These are phyloP conservation scores for Mionectes olivaceus DNA, from an alignment of 2,797 vertebrate species.

Conservation along the genomic window DNA sequence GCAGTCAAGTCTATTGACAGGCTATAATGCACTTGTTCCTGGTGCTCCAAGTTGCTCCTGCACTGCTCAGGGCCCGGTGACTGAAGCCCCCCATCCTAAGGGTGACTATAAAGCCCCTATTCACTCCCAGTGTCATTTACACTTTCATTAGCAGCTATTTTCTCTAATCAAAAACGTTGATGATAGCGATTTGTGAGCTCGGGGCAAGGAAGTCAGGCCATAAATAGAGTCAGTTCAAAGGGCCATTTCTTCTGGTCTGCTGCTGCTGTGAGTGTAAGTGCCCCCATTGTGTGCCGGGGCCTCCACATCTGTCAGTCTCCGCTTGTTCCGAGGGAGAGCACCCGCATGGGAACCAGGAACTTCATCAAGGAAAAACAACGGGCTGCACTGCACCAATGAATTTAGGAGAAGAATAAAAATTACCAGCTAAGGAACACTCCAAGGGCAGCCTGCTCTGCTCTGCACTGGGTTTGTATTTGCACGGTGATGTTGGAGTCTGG, in stretches of 20 bases:
- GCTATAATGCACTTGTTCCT: background rate
- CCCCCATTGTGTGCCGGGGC: conserved; percentile 44
- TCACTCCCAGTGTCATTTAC: conserved; percentile 24
- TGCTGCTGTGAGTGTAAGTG: conserved; percentile 26
- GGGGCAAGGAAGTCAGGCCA: conserved; percentile 56
- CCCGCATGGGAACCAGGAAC: background rate
- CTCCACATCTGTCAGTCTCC: conserved; percentile 64
- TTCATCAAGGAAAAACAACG: background rate
- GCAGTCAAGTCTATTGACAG: conserved; percentile 18
- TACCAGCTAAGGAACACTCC: background rate
- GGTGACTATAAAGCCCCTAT: background rate
- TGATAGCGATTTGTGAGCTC: conserved; percentile 42
- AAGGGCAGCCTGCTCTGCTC: rapidly evolving
- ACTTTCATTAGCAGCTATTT: conserved; percentile 65
- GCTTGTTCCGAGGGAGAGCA: background rate
- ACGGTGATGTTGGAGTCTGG: background rate
- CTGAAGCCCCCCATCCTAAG: background rate
- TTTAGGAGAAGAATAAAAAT: background rate
- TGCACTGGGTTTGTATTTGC: background rate
- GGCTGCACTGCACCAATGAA: background rate
- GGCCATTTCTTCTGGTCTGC: conserved; percentile 61
- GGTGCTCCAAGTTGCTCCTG: background rate
- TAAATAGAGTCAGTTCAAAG: conserved; percentile 68
- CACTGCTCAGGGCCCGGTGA: background rate
- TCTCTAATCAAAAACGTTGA: conserved; percentile 52